Conservation (phyloP, 2,797 vertebrate species). For the Hippoglossus hippoglossus region DNA sequence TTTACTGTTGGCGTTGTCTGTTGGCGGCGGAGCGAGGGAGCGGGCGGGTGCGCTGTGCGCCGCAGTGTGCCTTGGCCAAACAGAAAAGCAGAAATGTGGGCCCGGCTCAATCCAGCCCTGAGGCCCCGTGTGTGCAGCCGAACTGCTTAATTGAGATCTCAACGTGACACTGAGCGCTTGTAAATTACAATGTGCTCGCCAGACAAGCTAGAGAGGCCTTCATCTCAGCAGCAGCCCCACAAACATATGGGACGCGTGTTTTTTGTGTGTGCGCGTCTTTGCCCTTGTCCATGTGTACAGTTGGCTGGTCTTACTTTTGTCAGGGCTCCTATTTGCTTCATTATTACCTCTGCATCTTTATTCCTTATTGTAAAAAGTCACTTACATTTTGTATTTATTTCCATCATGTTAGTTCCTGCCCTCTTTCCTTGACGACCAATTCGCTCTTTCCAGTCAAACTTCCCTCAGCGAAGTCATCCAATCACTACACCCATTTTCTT, state of each 20-base stretch:
- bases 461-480: constrained; percentile 18
- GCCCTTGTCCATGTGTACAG: constrained; percentile 21
- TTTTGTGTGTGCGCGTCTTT: constrained; percentile 24
- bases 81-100: constrained; percentile 58
- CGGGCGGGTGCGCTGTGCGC: constrained; percentile 46
- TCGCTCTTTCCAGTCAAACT: constrained; percentile 15
- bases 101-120: constrained; percentile 65
- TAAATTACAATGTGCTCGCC: constrained; percentile 84
- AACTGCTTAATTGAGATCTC: constrained; percentile 86
- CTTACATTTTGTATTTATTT: constrained; percentile 20
- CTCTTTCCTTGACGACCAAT: constrained; percentile 25
- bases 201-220: constrained; percentile 74
- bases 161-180: constrained; percentile 82
- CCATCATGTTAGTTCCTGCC: background rate
- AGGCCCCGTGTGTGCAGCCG: constrained; percentile 64
- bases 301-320: constrained; percentile 21
- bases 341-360: constrained; percentile 13
- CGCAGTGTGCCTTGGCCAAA: constrained; percentile 63
- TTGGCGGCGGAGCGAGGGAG: constrained; percentile 52
- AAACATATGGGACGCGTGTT: constrained; percentile 62
- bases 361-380: constrained; percentile 30
- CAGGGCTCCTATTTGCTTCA: constrained; percentile 8
- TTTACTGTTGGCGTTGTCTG: constrained; percentile 83
- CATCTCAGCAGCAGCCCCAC: constrained; percentile 64
- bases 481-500: constrained; percentile 15